Evolutionary conservation across 2,797 vertebrate species (phyloP), one percentile per base, ranked within the genome.

Genomic region (Acanthopagrus latus): DNA sequence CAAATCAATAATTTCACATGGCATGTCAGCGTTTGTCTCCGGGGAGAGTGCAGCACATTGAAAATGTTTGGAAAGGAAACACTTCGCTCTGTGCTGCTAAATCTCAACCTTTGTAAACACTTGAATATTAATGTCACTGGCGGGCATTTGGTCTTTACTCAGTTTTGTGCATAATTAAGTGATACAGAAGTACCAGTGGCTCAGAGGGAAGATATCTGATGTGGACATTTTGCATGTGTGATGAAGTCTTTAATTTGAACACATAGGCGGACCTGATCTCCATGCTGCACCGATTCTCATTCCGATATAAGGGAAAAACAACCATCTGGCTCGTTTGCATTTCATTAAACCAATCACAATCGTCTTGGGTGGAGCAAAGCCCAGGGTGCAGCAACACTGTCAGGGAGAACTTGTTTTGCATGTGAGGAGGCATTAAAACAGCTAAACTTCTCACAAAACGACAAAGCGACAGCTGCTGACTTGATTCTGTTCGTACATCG

Each of bases 1-100:
- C 85, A 91, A 91, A 91, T 91, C 92, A 88, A 89, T 93, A 93
- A 91, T 91, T 90, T 89, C 79, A 71, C 68, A 78, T 86, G 79
- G 51, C 82, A 76, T 68, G 81, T 72, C 83, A 75, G 69, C 62
- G 76, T 83, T 83, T 59, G 81, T 87, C 87, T 87, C 80, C 78
- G 56, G 77, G 79, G 83, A 83, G 59, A 1, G 57, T 25, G 83
- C 62, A 25, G 56, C 84, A 47, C 82, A 73, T 84, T 84, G 66
- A 60, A 70, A 86, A 74, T 75, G 70, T 68, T 82, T 71, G 20
- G 56, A 66, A 69, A 33, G 7, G 67, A 78, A 85, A 65, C 77
- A 51, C 75, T 71, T 57, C 25, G 76, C 60, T 67, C 80, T 20
- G 25, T 60, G 64, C 74, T 33, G 76, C 58, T 46, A 41, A 79